Evolutionary conservation across 2,113 vertebrate species (phyloP), one percentile per base, ranked within the genome.

Genomic region (Aegotheles bennettii): DNA sequence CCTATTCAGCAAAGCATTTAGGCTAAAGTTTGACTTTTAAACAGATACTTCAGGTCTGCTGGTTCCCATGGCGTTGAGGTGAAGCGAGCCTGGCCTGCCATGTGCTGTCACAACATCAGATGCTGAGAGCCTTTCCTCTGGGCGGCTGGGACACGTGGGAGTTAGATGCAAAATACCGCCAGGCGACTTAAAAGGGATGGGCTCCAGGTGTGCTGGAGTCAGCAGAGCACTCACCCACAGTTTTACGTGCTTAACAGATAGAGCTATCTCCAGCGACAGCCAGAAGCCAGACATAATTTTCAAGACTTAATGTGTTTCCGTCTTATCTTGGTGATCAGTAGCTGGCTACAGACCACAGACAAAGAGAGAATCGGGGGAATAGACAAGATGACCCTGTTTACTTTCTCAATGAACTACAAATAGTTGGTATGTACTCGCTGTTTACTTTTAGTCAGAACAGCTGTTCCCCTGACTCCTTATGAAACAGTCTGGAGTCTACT

Each of bases 311-410:
- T 91, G 93, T 94, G 77, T 73, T 91, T 74, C 84, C 10, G 3
- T 94, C 92, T 97, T 97, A 98, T 97, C 97, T 80, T 57, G 45
- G 67, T 76, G 70, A 97, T 97, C 96, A 87, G 93, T 81, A 87
- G 87, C 57, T 91, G 95, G 81, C 96, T 97, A 76, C 92, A 86
- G 68, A 65, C 91, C 35, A n/a, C 93, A 97, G 95, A 97, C 96
- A 96, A 93, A 93, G 94, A 74, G 65, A 59, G 87, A 61, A 21
- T 20, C 10, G 43, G 2, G 54, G 81, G 88, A 40, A 53, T 47
- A 95, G 95, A 95, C 95, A 93, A 96, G 87, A 89, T 83, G 89
- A 86, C 71, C 54, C 31, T 92, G 87, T 93, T 97, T 96, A 94
- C 84, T 95, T 95, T 94, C 78, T 92, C 92, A 65, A 4, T 95